Conservation (phyloP, 1,140 invertebrate species). For the Cotesia vestalis region DNA sequence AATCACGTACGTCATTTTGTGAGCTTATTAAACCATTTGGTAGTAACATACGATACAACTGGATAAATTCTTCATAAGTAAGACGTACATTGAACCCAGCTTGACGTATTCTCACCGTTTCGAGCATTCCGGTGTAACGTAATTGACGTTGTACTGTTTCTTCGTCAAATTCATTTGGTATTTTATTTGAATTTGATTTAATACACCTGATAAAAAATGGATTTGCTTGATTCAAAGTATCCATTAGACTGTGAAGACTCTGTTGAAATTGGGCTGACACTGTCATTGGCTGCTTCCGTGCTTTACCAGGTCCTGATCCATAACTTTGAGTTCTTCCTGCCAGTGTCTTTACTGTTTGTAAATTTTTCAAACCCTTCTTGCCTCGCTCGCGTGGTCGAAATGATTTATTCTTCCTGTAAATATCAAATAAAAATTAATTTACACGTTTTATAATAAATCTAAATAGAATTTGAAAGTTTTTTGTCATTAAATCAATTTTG, state of each 20-base stretch:
- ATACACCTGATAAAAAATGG: conserved; percentile 98
- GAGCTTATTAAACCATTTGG: conserved; percentile 86
- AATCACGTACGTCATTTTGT: conserved; percentile 81
- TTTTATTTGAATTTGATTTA: conserved; percentile 93
- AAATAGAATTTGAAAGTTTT: conserved; percentile 19
- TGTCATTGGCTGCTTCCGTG: conserved; percentile 86
- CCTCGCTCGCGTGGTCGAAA: conserved; percentile 82
- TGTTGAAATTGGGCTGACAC: conserved; percentile 95
- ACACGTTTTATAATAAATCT: neutral
- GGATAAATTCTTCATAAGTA: conserved; percentile 94
- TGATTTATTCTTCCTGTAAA: conserved; percentile 87
- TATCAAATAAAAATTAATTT: conserved; percentile 23
- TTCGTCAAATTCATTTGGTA: conserved; percentile 91
- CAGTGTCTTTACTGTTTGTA: conserved; percentile 89
- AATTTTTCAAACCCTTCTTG: conserved; percentile 85
- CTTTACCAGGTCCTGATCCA: conserved; percentile 71
- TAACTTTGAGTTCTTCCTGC: conserved; percentile 75
- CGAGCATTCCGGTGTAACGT: conserved; percentile 95
- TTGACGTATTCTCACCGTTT: conserved; percentile 93
- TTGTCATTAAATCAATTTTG: neutral
- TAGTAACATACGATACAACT: conserved; percentile 88
- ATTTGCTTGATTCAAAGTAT: conserved; percentile 92
- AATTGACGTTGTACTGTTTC: conserved; percentile 89
- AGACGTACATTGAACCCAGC: conserved; percentile 94
- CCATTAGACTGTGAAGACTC: conserved; percentile 90